Conservation (phyloP, 2,888 invertebrate species). For the Caprella mutica region DNA sequence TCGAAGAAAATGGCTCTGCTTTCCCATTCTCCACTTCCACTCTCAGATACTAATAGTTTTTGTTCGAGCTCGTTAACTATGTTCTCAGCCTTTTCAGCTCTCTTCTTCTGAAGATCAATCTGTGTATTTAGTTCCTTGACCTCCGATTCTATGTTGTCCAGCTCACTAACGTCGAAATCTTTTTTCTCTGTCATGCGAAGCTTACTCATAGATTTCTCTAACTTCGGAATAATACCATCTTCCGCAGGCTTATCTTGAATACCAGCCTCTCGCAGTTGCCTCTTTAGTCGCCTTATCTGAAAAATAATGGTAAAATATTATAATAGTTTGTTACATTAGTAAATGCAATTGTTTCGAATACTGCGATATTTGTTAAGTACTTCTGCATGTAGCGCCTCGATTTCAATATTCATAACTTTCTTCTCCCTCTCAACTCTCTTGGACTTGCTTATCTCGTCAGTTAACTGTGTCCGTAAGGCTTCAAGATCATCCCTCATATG, state of each 20-base stretch:
- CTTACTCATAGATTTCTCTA: constrained; percentile 33
- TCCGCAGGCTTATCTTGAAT: constrained; percentile 27
- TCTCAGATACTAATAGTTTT: constrained; percentile 47
- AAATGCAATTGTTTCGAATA: no score
- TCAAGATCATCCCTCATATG: constrained; percentile 60
- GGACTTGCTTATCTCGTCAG: constrained; percentile 60
- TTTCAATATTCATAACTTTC: constrained; percentile 61
- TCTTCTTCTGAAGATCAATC: constrained; percentile 43
- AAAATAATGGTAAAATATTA: no score
- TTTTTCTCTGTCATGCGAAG: constrained; percentile 30
- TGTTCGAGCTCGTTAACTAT: constrained; percentile 64
- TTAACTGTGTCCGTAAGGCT: constrained; percentile 80
- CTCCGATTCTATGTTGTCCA: constrained; percentile 29
- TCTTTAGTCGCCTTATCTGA: constrained; percentile 23
- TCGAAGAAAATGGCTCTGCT: constrained; percentile 26
- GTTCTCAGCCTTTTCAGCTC: constrained; percentile 66
- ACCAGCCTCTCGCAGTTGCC: constrained; percentile 25
- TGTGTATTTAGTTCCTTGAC: constrained; percentile 27
- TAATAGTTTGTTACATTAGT: neutral
- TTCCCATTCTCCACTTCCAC: constrained; percentile 26
- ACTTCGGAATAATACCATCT: constrained; percentile 26
- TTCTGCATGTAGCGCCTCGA: constrained; percentile 48
- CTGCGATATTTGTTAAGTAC: no score
- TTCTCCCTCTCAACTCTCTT: constrained; percentile 71
- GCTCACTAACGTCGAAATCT: constrained; percentile 21